Conservation (phyloP, 1,140 invertebrate genomes). For the Ips nitidus region DNA sequence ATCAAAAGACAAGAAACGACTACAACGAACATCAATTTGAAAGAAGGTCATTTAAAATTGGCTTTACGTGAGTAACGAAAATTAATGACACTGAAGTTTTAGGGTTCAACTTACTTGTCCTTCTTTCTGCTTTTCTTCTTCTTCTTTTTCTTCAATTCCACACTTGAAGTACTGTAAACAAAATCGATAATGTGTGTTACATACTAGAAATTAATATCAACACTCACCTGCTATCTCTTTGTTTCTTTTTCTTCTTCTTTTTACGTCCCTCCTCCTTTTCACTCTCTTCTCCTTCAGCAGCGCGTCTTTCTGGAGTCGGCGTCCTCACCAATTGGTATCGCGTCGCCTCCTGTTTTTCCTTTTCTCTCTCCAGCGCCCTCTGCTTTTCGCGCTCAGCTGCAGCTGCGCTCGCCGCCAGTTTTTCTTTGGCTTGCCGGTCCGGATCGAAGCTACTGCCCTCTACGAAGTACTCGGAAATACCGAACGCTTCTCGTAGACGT, state of each 20-base stretch:
- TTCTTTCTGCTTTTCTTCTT: slow-evolving; percentile 70
- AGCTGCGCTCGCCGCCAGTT: slow-evolving; percentile 61
- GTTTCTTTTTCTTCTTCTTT: slow-evolving; percentile 60
- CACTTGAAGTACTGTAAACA: slow-evolving; percentile 57
- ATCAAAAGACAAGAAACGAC: neutral
- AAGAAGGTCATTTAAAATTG: neutral
- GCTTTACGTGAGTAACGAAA: slow-evolving; percentile 3
- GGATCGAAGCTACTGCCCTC: slow-evolving; percentile 93
- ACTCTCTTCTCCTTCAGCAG: slow-evolving; percentile 32
- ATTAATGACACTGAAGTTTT: slow-evolving; percentile 6
- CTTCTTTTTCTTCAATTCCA: slow-evolving; percentile 68
- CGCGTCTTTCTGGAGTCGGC: slow-evolving; percentile 52
- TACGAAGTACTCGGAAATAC: slow-evolving; percentile 90
- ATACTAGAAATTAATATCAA: neutral
- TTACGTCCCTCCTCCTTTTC: slow-evolving; percentile 52
- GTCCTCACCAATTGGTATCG: slow-evolving; percentile 67
- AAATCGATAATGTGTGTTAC: neutral
- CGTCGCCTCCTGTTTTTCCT: slow-evolving; percentile 56
- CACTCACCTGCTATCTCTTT: slow-evolving; percentile 40
- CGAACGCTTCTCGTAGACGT: slow-evolving; percentile 88
- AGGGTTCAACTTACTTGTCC: slow-evolving; percentile 59
- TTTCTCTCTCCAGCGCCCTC: slow-evolving; percentile 59
- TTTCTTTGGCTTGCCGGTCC: slow-evolving; percentile 77
- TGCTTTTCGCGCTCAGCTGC: slow-evolving; percentile 56
- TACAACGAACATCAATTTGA: slow-evolving; percentile 1